A percentile compares a stretch with the other conserved stretches of the same genome.
phyloP scores from a whole-genome alignment of 2,888 invertebrate genomes.

The Peribatodes rhomboidaria region DNA sequence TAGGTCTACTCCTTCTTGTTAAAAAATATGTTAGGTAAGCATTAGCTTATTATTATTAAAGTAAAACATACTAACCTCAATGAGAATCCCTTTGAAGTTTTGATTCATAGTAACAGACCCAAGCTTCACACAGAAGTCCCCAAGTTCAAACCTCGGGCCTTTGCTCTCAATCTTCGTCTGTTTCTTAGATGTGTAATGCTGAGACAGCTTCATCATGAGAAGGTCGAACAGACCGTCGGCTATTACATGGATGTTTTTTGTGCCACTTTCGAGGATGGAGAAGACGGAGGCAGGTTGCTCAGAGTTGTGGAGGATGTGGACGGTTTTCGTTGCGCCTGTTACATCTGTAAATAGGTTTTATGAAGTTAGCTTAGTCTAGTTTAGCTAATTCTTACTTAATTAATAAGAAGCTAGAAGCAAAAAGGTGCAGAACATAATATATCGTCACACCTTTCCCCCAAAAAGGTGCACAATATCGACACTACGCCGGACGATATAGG shows the following conservation, averaged over 20 bases:
- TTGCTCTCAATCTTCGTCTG: constrained; percentile 96
- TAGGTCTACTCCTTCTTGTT: too few species aligned
- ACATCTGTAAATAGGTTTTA: constrained; percentile 37
- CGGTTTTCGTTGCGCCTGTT: constrained; percentile 91
- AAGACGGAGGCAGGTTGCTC: constrained; percentile 98
- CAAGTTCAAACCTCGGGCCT: constrained; percentile 94
- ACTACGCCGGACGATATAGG: too few species aligned
- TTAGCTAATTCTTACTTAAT: not conserved
- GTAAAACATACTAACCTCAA: constrained; percentile 89
- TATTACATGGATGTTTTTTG: constrained; percentile 94
- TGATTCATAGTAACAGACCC: constrained; percentile 97
- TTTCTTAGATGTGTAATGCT: constrained; percentile 95
- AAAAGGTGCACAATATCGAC: too few species aligned
- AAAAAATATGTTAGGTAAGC: too few species aligned
- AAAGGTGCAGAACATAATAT: not conserved
- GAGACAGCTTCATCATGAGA: constrained; percentile 95
- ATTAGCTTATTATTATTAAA: too few species aligned
- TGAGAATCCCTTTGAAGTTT: constrained; percentile 96
- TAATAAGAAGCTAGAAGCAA: not conserved
- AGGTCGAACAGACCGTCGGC: constrained; percentile 97
- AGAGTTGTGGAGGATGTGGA: constrained; percentile 97
- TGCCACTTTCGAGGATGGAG: constrained; percentile 95
- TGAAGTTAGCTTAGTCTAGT: not conserved
- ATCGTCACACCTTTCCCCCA: too few species aligned
- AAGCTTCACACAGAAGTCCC: constrained; percentile 97